Percentiles rank a stretch among this genome's conserved stretches.
Evolutionary conservation across 2,113 vertebrate genomes (phyloP).

Genomic region (Sigmodon hispidus): DNA sequence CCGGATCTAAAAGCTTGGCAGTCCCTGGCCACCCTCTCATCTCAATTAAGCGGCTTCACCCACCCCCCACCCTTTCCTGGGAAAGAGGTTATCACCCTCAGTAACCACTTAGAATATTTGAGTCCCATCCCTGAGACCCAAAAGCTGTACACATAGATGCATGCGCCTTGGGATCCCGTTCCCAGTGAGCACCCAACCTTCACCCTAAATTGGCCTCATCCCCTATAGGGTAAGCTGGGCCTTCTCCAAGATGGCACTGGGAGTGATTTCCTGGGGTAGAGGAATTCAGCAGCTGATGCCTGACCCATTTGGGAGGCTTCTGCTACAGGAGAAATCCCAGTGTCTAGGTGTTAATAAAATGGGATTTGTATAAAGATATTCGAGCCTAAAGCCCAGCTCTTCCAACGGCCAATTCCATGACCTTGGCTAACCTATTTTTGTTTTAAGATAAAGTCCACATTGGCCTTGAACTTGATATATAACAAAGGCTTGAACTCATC

Average conservation of each 20-base stretch:
- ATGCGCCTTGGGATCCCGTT: background rate
- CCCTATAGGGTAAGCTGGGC: accelerated
- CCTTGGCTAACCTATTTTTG: background rate
- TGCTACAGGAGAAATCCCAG: background rate
- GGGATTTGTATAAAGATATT: background rate
- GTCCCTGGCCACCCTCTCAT: background rate
- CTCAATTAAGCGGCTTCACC: background rate
- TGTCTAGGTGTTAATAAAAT: background rate
- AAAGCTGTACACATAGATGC: background rate
- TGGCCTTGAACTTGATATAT: background rate
- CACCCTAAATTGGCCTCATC: background rate
- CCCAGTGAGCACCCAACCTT: slow-evolving; percentile 13
- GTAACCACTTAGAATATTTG: background rate
- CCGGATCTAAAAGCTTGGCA: slow-evolving; percentile 46
- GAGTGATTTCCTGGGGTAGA: background rate
- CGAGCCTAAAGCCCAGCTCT: background rate
- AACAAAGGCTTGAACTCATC: background rate
- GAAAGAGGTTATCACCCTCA: background rate
- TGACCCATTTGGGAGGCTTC: background rate
- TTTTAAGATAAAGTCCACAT: background rate
- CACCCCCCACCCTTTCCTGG: background rate
- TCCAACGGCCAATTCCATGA: background rate
- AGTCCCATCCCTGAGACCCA: background rate
- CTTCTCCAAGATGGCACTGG: background rate
- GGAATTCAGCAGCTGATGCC: background rate